These are phyloP conservation scores for Bathynomus jamesi DNA, from an alignment of 1,140 invertebrate species.

Conservation along the genomic window DNA sequence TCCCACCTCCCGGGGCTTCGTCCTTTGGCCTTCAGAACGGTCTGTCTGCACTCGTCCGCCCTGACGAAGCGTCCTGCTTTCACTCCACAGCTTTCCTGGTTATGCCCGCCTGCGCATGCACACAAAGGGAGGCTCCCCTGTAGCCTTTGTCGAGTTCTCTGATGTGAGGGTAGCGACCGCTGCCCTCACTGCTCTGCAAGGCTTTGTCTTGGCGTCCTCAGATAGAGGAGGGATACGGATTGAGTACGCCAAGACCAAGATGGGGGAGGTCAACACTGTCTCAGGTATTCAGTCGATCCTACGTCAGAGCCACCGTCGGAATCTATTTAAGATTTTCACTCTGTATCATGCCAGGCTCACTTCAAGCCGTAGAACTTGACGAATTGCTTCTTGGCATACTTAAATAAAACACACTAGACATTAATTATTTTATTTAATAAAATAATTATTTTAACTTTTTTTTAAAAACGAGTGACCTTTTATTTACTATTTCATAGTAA, in stretches of 20 bases:
- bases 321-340: not conserved
- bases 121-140: conserved; percentile 82
- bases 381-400: not conserved
- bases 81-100: conserved; percentile 77
- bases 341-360: not conserved
- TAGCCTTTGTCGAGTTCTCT: conserved; percentile 95
- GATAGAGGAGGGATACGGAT: conserved; percentile 92
- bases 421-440: no score
- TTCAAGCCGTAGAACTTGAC: not conserved
- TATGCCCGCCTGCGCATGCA: conserved; percentile 95
- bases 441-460: no score
- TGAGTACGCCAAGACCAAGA: conserved; percentile 97
- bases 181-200: conserved; percentile 85
- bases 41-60: conserved; percentile 12
- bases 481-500: no score
- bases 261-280: conserved; percentile 49
- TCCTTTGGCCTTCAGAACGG: conserved; percentile 35
- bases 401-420: no score
- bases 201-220: conserved; percentile 85
- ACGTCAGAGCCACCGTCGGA: conserved; percentile 11
- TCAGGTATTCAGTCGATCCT: conserved; percentile 23
- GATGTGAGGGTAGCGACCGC: conserved; percentile 80
- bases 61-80: conserved; percentile 20
- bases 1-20: conserved; percentile 37
- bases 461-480: no score